Base-by-base conservation (phyloP, 2,888 invertebrate species). In the Elysia crispata region DNA sequence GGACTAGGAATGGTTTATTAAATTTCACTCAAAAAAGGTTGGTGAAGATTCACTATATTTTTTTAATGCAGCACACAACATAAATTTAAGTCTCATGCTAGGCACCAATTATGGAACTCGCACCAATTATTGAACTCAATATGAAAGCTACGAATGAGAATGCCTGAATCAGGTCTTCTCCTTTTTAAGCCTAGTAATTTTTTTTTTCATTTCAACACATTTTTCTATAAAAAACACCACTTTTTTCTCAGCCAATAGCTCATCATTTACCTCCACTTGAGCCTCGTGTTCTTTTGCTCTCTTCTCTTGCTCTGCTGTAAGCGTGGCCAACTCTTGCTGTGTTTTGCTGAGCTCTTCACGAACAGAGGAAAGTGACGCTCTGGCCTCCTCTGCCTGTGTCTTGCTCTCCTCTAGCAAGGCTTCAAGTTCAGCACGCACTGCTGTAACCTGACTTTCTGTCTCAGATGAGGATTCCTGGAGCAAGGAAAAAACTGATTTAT, bases 381-480 rank as follows among this genome's bases (percentile, higher is more conserved):
- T 81, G 5, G 85, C 78, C 13, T 79, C 79, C 31, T 88, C 89
- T 20, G 86, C 79, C 82, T 82, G 86, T 66, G 72, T 82, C 28
- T 82, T 85, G 66, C 87, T 87, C 54, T 89, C 89, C 28, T 85
- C 80, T 23, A 89, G 72, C 72, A 86, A 67, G 70, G 86, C 84
- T 28, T 89, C 87, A 20, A 86, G 82, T 62, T 86, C 84, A 0
- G 78, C 66, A 73, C 87, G 88, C 57, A 88, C 54, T 15, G 83
- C 77, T 62, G 88, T 85, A 8, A 87, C 75, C 76, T 89, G 86
- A 33, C 80, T 77, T 73, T 90, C 88, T 8, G 87, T 82, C 20
- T 89, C 90, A 33, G 82, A 50, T 60, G 80, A 87, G 0, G 87
- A 85, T 30, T 84, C 84, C 79, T 87, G 83, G 15, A 85, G 23